Base-by-base conservation (phyloP, 1,140 invertebrate species). In the Pinna nobilis region DNA sequence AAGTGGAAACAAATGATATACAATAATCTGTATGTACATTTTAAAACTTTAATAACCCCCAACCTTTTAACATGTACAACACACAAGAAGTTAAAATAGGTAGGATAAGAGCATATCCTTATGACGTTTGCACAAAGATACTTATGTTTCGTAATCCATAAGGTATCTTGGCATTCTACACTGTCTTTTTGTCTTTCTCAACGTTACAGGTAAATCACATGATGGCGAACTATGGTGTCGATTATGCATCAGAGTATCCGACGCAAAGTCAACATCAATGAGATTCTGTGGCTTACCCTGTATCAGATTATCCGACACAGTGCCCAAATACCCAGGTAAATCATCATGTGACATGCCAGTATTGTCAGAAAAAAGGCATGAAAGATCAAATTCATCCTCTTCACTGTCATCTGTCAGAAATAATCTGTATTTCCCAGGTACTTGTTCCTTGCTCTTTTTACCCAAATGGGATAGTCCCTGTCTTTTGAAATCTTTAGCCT, bases 361-460 rank as follows among this genome's bases (percentile, higher is more conserved):
- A 11, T 9, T 11, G 39, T 11, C n/a, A 44, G 9, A 44, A 44
- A 9, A 44, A 11, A 9, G 39, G 39, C 39, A 44, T n/a, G 39
- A 44, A 44, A 11, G 39, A 44, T 44, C n/a, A 44, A 9, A 44
- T 11, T 9, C 9, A 11, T 44, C 39, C n/a, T 44, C 39, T 44
- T 44, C 39, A 44, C n/a, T 9, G n/a, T 44, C n/a, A 44, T 44
- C 9, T 9, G 9, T n/a, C 9, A 9, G 9, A 11, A n/a, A n/a
- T 44, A n/a, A 44, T 11, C 39, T n/a, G n/a, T 44, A n/a, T 9
- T 44, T 11, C n/a, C n/a, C 39, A 53, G 15, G 50, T 53, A 53
- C 1, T 65, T 9, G 28, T 65, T 39, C 25, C 61, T 66, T 30
- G 51, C 25, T 51, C 63, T 66, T 4, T 23, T 15, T 11, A 66